These are phyloP conservation scores for Trissoscelio sp. DNA, from an alignment of 2,888 invertebrate species.

Conservation along the genomic window DNA sequence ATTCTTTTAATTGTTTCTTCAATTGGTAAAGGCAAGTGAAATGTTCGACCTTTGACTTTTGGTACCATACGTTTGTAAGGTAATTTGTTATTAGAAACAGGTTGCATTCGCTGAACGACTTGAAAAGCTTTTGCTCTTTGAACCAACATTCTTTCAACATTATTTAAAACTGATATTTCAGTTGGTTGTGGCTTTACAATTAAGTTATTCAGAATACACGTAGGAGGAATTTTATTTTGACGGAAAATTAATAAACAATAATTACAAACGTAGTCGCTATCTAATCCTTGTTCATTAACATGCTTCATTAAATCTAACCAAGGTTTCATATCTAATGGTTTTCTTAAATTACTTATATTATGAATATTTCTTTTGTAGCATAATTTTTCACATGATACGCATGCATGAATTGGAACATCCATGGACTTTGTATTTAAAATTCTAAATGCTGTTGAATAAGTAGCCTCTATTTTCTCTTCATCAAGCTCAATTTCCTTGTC, in stretches of 20 bases:
- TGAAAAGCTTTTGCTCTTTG: constrained; percentile 53
- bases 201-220: constrained; percentile 69
- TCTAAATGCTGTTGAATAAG: constrained; percentile 58
- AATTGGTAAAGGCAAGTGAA: constrained; percentile 17
- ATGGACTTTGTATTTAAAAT: constrained; percentile 57
- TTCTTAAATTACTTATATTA: constrained; percentile 49
- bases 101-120: constrained; percentile 72
- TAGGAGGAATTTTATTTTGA: constrained; percentile 63
- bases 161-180: constrained; percentile 40
- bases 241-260: constrained; percentile 21
- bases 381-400: constrained; percentile 46
- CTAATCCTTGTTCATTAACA: constrained; percentile 41
- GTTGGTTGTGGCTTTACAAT: constrained; percentile 28
- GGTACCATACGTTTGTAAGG: constrained; percentile 6
- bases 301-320: constrained; percentile 25
- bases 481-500: constrained; percentile 55
- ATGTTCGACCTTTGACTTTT: constrained; percentile 13
- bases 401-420: constrained; percentile 62
- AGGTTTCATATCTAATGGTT: constrained; percentile 41
- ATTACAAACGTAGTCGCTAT: constrained; percentile 17
- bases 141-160: constrained; percentile 50
- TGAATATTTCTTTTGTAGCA: constrained; percentile 68
- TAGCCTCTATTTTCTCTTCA: constrained; percentile 58
- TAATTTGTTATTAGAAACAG: constrained; percentile 1
- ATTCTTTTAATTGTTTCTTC: constrained; percentile 76